Percentiles rank a stretch among this genome's conserved stretches.
phyloP scores from a whole-genome alignment of 2,797 vertebrate species.

The Varecia variegata region DNA sequence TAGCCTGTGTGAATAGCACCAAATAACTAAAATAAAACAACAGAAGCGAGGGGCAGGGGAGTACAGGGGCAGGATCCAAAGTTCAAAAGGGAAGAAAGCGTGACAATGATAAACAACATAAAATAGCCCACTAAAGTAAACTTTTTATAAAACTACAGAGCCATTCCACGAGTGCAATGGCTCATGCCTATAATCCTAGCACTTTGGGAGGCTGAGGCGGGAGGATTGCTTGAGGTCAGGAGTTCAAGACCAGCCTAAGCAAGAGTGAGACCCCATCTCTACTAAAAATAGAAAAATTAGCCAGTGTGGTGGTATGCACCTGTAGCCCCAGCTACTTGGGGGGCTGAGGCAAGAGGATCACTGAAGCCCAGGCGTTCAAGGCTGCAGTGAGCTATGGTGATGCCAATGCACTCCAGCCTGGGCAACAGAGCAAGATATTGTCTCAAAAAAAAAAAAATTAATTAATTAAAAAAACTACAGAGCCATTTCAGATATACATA shows the following conservation, averaged over 20 bases:
- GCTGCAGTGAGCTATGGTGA: background rate
- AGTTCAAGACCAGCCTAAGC: background rate
- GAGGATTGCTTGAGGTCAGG: background rate
- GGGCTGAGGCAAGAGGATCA: background rate
- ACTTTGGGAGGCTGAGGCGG: background rate
- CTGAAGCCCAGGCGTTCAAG: background rate
- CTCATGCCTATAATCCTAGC: background rate
- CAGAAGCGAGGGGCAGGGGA: background rate
- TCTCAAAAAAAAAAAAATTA: background rate
- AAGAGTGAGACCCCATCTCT: background rate
- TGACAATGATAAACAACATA: conserved; percentile 6
- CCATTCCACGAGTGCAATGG: background rate
- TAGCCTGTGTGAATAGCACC: background rate
- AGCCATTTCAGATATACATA: background rate
- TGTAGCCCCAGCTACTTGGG: background rate
- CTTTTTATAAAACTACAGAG: conserved; percentile 6
- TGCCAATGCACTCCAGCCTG: background rate
- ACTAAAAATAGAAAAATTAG: background rate
- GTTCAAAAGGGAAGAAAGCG: conserved; percentile 11
- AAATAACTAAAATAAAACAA: conserved; percentile 30
- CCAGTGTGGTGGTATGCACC: background rate
- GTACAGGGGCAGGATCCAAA: background rate
- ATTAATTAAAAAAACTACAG: background rate
- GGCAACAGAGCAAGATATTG: background rate
- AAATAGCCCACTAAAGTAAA: conserved; percentile 30